phyloP scores from a whole-genome alignment of 2,113 vertebrate genomes.

The Xyliphius kryptos region DNA sequence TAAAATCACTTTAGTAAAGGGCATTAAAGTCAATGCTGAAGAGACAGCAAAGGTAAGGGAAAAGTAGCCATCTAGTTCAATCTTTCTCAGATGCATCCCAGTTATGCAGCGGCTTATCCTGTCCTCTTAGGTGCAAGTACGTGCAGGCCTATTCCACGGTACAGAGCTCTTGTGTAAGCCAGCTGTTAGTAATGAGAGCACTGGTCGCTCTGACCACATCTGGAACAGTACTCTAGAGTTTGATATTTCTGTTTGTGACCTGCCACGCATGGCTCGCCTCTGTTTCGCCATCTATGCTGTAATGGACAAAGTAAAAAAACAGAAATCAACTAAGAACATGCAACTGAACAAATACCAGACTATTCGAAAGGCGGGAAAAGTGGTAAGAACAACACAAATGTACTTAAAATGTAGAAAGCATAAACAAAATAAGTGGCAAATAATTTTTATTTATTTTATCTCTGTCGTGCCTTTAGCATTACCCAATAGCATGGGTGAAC shows the following conservation, averaged over 20 bases:
- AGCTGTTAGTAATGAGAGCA: slow-evolving; percentile 81
- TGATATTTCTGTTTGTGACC: slow-evolving; percentile 82
- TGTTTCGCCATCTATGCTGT: slow-evolving; percentile 92
- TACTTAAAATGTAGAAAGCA: too few relatives aligned
- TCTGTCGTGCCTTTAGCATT: slow-evolving; percentile 75
- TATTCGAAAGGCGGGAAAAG: slow-evolving; percentile 96
- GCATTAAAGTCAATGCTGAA: slow-evolving; percentile 91
- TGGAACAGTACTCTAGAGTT: slow-evolving; percentile 90
- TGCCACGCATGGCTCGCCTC: slow-evolving; percentile 95
- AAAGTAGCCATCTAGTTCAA: too few relatives aligned
- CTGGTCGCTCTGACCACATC: slow-evolving; percentile 80
- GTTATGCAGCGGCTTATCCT: too few relatives aligned
- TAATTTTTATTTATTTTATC: neutral
- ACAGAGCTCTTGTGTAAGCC: slow-evolving; percentile 92
- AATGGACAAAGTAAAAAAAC: slow-evolving; percentile 93
- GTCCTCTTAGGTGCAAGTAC: slow-evolving; percentile 80
- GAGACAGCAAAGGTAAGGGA: slow-evolving; percentile 91
- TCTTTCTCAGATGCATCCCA: too few relatives aligned
- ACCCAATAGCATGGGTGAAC: slow-evolving; percentile 97
- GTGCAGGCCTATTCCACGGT: slow-evolving; percentile 94
- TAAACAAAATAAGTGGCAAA: too few relatives aligned
- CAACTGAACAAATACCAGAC: slow-evolving; percentile 92
- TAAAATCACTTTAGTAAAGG: slow-evolving; percentile 81
- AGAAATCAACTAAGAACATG: slow-evolving; percentile 83
- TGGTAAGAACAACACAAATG: too few relatives aligned